A percentile compares a stretch with the other conserved stretches of the same genome.
Conservation (phyloP, 2,113 vertebrate genomes). For the Cyanistes caeruleus region DNA sequence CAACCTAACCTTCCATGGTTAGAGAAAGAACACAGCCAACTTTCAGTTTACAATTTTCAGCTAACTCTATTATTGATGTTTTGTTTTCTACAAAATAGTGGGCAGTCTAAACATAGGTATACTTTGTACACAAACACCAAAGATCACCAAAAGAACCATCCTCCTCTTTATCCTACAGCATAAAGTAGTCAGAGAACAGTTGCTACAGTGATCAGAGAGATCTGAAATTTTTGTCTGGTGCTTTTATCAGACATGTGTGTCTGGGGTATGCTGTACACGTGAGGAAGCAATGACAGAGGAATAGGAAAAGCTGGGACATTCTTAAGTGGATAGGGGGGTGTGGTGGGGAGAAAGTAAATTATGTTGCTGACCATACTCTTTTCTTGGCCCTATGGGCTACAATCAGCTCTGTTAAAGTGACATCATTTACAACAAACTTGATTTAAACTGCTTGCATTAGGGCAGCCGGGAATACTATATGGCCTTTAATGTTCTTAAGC, state of each 20-base stretch:
- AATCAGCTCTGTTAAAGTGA: neutral
- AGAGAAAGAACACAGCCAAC: neutral
- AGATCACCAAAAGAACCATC: neutral
- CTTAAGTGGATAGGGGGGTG: no score
- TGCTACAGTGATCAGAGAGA: neutral
- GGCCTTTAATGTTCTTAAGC: slow-evolving; percentile 3
- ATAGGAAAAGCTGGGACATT: neutral
- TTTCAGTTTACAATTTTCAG: neutral
- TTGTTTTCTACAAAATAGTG: neutral
- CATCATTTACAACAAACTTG: slow-evolving; percentile 15
- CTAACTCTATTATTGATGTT: neutral
- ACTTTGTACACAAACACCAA: neutral
- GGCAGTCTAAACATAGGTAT: neutral
- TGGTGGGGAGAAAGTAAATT: neutral
- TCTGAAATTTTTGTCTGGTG: neutral
- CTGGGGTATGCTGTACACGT: neutral
- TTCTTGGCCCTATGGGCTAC: neutral
- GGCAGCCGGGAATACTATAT: neutral
- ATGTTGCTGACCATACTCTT: neutral
- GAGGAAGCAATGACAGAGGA: neutral
- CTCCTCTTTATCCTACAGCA: neutral
- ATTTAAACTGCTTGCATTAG: neutral
- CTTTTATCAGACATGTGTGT: neutral
- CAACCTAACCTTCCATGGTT: neutral
- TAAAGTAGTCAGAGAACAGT: neutral